phyloP scores from a whole-genome alignment of 2,113 vertebrate species.

The Zosterops japonicus region DNA sequence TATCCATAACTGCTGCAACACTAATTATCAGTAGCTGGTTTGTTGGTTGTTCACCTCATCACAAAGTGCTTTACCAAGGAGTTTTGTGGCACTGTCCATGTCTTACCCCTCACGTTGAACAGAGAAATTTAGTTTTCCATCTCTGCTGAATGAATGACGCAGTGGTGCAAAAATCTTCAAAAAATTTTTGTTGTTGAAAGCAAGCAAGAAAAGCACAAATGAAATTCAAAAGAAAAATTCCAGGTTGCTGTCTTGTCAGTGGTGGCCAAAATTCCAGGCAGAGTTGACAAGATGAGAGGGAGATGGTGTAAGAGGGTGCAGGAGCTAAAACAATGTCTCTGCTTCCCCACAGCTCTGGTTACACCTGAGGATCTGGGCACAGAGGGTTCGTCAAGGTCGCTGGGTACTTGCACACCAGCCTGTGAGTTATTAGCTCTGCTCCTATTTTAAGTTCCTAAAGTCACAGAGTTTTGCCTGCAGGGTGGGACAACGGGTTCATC shows the following conservation, averaged over 20 bases:
- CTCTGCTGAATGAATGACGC: background rate
- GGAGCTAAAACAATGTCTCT: background rate
- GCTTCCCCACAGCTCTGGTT: background rate
- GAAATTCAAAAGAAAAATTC: background rate
- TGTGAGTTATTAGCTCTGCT: background rate
- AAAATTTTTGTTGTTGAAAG: rapidly evolving
- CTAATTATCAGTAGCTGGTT: background rate
- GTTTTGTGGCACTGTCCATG: background rate
- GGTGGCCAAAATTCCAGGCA: background rate
- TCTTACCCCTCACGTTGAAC: background rate
- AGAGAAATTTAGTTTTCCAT: background rate
- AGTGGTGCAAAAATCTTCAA: background rate
- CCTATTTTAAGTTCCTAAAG: constrained; percentile 26
- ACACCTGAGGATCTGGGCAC: background rate
- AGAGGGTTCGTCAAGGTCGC: background rate
- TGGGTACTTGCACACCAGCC: background rate
- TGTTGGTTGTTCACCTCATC: background rate
- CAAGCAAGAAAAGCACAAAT: background rate
- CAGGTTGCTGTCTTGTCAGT: background rate
- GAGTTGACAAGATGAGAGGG: background rate
- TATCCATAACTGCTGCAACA: background rate
- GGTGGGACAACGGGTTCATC: constrained; percentile 37
- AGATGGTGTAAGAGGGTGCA: background rate
- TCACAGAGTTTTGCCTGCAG: constrained; percentile 19
- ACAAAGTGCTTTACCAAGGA: background rate